phyloP scores from a whole-genome alignment of 2,888 invertebrate species.

The Sarcophaga subvicina region DNA sequence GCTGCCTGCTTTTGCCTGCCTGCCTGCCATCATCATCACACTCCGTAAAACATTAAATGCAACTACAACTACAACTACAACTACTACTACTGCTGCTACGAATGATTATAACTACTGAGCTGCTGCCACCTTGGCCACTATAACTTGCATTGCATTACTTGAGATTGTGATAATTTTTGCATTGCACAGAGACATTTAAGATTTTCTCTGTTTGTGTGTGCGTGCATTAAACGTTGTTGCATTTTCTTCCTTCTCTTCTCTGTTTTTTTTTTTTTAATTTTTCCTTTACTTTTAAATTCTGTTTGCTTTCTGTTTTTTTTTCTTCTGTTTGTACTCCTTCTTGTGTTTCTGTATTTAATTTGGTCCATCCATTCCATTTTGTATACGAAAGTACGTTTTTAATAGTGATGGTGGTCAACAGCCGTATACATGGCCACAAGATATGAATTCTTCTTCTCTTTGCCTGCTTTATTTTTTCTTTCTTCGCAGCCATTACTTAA shows the following conservation, averaged over 20 bases:
- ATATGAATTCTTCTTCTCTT: slow-evolving; percentile 21
- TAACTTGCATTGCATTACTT: slow-evolving; percentile 38
- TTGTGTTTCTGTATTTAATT: slow-evolving; percentile 50
- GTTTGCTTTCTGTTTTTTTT: not conserved
- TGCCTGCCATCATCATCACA: slow-evolving; percentile 24
- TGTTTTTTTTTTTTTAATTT: not conserved
- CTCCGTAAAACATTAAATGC: slow-evolving; percentile 36
- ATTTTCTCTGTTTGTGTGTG: not conserved
- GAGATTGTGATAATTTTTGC: slow-evolving; percentile 57
- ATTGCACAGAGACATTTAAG: slow-evolving; percentile 57
- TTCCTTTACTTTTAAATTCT: not conserved
- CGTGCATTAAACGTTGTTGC: slow-evolving; percentile 42
- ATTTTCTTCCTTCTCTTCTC: slow-evolving; percentile 27
- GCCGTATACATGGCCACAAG: slow-evolving; percentile 40
- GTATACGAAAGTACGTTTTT: slow-evolving; percentile 10
- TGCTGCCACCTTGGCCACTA: slow-evolving; percentile 2
- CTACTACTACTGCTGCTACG: slow-evolving; percentile 18
- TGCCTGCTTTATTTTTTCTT: not conserved
- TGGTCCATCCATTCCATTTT: slow-evolving; percentile 44
- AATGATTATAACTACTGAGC: not conserved
- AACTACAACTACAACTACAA: slow-evolving; percentile 36
- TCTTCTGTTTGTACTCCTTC: not conserved
- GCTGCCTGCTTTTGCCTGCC: slow-evolving; percentile 26
- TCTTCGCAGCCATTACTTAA: not conserved
- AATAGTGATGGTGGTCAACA: slow-evolving; percentile 41